Conservation (phyloP, 2,797 vertebrate genomes). For the Astyanax mexicanus region DNA sequence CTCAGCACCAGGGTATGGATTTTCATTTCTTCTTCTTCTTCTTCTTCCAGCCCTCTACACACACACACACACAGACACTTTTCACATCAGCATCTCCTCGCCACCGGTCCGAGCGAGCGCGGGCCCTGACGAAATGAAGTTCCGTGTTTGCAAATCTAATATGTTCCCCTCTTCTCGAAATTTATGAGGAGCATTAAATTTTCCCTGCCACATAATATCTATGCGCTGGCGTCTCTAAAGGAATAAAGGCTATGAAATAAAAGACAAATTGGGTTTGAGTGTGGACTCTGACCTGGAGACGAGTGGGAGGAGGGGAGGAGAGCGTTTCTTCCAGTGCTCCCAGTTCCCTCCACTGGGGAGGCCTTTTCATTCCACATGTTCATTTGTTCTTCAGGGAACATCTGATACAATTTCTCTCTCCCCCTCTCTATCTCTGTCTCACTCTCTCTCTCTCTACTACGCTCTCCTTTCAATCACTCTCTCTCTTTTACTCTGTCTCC, state of each 20-base stretch:
- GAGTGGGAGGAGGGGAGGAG: conserved; percentile 57
- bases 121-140: conserved; percentile 74
- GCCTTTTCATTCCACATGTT: conserved; percentile 51
- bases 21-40: conserved; percentile 71
- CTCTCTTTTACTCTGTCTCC: background rate
- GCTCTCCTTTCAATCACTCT: conserved; percentile 23
- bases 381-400: conserved; percentile 42
- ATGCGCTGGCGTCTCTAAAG: conserved; percentile 87
- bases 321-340: conserved; percentile 46
- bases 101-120: conserved; percentile 27
- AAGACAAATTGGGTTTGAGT: conserved; percentile 95
- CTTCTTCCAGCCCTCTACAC: conserved; percentile 30
- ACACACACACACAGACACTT: conserved; percentile 38
- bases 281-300: conserved; percentile 74
- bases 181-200: conserved; percentile 92
- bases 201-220: conserved; percentile 94
- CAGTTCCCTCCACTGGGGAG: conserved; percentile 33
- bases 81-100: conserved; percentile 55
- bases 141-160: conserved; percentile 62
- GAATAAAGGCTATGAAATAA: conserved; percentile 92
- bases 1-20: conserved; percentile 85
- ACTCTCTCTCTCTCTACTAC: background rate
- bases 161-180: conserved; percentile 63
- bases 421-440: conserved; percentile 6
- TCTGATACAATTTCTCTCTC: conserved; percentile 55